Conservation (phyloP, 2,888 invertebrate genomes). For the Xanthorhoe spadicearia region DNA sequence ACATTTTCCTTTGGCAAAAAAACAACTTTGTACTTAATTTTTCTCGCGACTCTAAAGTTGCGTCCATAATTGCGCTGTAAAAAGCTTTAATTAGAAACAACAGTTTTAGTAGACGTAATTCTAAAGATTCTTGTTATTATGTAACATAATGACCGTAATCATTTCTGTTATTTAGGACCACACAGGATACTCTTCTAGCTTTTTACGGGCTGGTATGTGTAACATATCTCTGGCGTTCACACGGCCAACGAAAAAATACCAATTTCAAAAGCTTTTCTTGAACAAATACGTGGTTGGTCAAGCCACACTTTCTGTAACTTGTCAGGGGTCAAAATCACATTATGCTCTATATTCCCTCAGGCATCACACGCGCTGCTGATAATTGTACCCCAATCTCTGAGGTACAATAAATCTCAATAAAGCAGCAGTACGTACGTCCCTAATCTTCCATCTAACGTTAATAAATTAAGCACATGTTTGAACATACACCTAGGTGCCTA, state of each 20-base stretch:
- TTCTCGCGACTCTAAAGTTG: slow-evolving; percentile 9
- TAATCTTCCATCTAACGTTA: slow-evolving; percentile 53
- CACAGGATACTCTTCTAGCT: slow-evolving; percentile 44
- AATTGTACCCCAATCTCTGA: slow-evolving; percentile 68
- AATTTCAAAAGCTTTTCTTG: slow-evolving; percentile 36
- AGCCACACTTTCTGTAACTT: slow-evolving; percentile 38
- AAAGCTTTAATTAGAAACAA: slow-evolving; percentile 24
- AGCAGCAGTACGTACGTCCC: slow-evolving; percentile 53
- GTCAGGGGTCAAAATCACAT: slow-evolving; percentile 55
- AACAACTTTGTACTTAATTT: slow-evolving; percentile 11
- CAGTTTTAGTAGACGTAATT: slow-evolving; percentile 17
- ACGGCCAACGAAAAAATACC: slow-evolving; percentile 36
- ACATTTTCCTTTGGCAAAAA: slow-evolving; percentile 14
- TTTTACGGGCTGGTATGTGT: slow-evolving; percentile 39
- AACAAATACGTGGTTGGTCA: slow-evolving; percentile 48
- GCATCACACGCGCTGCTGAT: slow-evolving; percentile 60
- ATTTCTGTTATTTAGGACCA: slow-evolving; percentile 42
- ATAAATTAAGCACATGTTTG: slow-evolving; percentile 60
- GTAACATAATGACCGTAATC: slow-evolving; percentile 41
- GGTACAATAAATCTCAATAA: slow-evolving; percentile 78
- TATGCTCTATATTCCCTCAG: slow-evolving; percentile 70
- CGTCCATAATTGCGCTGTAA: slow-evolving; percentile 22
- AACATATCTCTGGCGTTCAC: slow-evolving; percentile 37
- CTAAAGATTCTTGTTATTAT: slow-evolving; percentile 35
- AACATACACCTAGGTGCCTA: slow-evolving; percentile 42